phyloP scores from a whole-genome alignment of 2,113 vertebrate species.

The Puffinus mauretanicus region DNA sequence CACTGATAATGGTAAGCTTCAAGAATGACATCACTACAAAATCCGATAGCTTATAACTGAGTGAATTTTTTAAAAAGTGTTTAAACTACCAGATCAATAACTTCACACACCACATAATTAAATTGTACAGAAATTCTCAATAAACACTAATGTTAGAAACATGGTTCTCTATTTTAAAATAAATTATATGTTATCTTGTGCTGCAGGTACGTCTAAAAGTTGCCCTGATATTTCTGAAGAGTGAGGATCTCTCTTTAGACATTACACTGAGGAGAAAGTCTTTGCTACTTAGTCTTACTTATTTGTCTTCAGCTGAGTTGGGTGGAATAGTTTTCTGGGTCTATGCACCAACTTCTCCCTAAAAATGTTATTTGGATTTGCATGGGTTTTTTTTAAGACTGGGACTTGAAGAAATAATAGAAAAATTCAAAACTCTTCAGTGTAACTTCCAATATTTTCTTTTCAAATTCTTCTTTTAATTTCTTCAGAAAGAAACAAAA shows the following conservation, averaged over 20 bases:
- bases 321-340: not conserved
- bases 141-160: conserved; percentile 5
- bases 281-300: not conserved
- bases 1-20: conserved; percentile 28
- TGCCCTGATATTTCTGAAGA: not conserved
- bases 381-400: not conserved
- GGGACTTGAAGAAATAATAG: not conserved
- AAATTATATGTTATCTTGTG: not conserved
- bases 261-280: not conserved
- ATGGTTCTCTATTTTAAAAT: conserved; percentile 1
- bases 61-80: conserved; percentile 36
- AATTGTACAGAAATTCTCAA: conserved; percentile 27
- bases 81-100: conserved; percentile 52
- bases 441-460: not conserved
- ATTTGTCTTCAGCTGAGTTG: not conserved
- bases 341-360: not conserved
- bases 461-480: not conserved
- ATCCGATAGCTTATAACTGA: conserved; percentile 29
- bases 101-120: conserved; percentile 20
- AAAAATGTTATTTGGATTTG: not conserved
- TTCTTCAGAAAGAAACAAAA: not conserved
- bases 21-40: conserved; percentile 37
- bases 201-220: not conserved
- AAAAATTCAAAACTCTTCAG: not conserved
- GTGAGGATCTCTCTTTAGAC: not conserved